phyloP scores from a whole-genome alignment of 1,140 invertebrate species.

The Gryon sp. region DNA sequence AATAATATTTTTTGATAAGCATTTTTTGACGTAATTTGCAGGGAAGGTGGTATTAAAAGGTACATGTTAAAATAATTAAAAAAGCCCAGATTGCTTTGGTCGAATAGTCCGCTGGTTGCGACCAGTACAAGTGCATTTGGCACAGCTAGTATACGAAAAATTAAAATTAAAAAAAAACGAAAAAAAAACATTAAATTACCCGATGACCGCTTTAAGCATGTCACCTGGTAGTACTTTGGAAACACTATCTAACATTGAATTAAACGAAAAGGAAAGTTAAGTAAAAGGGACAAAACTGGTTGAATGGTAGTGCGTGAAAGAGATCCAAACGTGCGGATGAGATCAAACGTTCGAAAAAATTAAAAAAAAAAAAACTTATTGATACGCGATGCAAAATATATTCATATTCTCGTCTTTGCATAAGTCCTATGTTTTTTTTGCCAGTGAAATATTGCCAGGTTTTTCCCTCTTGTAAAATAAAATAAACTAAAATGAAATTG shows the following conservation, averaged over 20 bases:
- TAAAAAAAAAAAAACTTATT: slow-evolving; percentile 45
- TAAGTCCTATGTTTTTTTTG: slow-evolving; percentile 46
- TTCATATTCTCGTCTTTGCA: slow-evolving; percentile 58
- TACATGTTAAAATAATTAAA: slow-evolving; percentile 28
- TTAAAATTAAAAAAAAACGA: slow-evolving; percentile 66
- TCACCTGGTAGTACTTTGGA: slow-evolving; percentile 69
- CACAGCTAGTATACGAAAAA: slow-evolving; percentile 80
- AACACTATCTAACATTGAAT: slow-evolving; percentile 77
- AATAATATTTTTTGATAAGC: slow-evolving; percentile 58
- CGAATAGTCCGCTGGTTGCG: slow-evolving; percentile 71
- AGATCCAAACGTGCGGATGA: slow-evolving; percentile 26
- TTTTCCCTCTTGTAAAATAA: slow-evolving; percentile 37
- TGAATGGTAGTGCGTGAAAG: slow-evolving; percentile 54
- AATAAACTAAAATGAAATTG: neutral
- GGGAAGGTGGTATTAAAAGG: neutral
- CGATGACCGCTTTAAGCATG: slow-evolving; percentile 67
- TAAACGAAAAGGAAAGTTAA: slow-evolving; percentile 68
- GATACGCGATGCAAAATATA: slow-evolving; percentile 63
- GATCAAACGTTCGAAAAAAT: slow-evolving; percentile 49
- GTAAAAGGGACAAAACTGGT: slow-evolving; percentile 59
- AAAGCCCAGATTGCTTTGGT: slow-evolving; percentile 66
- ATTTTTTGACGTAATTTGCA: slow-evolving; percentile 25
- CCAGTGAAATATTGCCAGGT: slow-evolving; percentile 39
- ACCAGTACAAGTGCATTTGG: slow-evolving; percentile 80
- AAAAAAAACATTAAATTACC: slow-evolving; percentile 38